Evolutionary conservation across 2,888 invertebrate species (phyloP), one percentile per base, ranked within the genome.

Genomic region (Spicauda simplicius): DNA sequence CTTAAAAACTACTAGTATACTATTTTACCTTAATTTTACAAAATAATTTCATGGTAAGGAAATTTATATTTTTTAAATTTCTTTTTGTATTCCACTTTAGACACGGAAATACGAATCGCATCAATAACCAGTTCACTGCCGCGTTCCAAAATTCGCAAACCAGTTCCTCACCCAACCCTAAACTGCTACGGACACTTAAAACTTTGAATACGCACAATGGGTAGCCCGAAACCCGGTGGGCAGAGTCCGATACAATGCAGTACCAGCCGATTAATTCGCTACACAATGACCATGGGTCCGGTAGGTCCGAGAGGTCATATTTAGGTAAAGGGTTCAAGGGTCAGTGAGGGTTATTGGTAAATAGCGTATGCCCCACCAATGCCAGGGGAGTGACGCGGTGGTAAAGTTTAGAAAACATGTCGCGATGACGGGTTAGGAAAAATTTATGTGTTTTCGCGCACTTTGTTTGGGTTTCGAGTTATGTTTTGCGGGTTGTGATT

Each of bases 261-360:
- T 84, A 90, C 92, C 79, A 88, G 85, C 84, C 91, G 93, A 92
- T 93, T 93, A 93, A 91, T 91, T 86, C 86, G 76, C 73, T 80
- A 74, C 82, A 93, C 92, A 93, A 93, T 88, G 86, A 81, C 85
- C 85, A 78, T 78, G 86, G 88, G 87, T 55, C 54, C 45, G 64
- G 84, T 80, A 73, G 80, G 85, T 83, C 86, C 82, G 80, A 84
- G 75, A 86, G 92, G 92, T 93, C 91, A 93, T 91, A 91, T 92
- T 93, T 93, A 89, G 92, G 91, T 87, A 90, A 83, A 85, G 70
- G 86, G 91, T 90, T 91, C 82, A 91, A 80, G 89, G 91, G 91
- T 90, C 90, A 90, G 83, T 77, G 69, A 80, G 86, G 88, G 91
- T 87, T 83, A 83, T 79, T 79, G 86, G 90, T 92, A 91, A 92